These are phyloP conservation scores for Catharus bicknelli DNA, from an alignment of 2,113 vertebrate species.

Conservation along the genomic window DNA sequence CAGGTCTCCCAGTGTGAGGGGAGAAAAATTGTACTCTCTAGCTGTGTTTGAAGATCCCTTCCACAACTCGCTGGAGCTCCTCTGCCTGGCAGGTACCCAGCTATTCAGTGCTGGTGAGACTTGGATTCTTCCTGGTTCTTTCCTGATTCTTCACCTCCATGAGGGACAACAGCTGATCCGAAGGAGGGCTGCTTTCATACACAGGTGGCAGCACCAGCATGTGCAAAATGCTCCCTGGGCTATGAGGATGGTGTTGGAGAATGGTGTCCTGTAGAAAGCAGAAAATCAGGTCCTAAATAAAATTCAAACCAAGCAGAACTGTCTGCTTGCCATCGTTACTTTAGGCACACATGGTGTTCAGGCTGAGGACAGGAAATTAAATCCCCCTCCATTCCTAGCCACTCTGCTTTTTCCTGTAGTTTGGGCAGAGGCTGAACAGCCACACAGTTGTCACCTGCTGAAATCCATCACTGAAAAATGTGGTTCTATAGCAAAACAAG, in stretches of 20 bases:
- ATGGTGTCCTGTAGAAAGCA: neutral
- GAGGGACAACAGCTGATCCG: neutral
- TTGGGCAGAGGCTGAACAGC: neutral
- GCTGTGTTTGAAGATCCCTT: neutral
- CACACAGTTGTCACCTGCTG: neutral
- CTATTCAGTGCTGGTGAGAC: neutral
- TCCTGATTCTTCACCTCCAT: neutral
- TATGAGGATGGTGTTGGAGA: neutral
- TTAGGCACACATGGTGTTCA: neutral
- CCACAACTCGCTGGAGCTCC: neutral
- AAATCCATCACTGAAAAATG: neutral
- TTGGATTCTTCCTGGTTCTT: neutral
- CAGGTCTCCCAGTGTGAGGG: neutral
- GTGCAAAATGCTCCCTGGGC: neutral
- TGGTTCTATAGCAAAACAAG: neutral
- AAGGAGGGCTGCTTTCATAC: neutral
- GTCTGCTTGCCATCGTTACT: fast-evolving
- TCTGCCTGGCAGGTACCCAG: neutral
- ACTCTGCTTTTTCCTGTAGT: neutral
- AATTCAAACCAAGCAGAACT: neutral
- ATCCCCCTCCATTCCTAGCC: neutral
- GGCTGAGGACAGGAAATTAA: neutral
- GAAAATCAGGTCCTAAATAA: neutral
- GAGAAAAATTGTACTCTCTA: neutral
- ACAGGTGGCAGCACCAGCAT: neutral